Base-by-base conservation (phyloP, 2,113 vertebrate genomes). In the Trematocara unimaculatum region DNA sequence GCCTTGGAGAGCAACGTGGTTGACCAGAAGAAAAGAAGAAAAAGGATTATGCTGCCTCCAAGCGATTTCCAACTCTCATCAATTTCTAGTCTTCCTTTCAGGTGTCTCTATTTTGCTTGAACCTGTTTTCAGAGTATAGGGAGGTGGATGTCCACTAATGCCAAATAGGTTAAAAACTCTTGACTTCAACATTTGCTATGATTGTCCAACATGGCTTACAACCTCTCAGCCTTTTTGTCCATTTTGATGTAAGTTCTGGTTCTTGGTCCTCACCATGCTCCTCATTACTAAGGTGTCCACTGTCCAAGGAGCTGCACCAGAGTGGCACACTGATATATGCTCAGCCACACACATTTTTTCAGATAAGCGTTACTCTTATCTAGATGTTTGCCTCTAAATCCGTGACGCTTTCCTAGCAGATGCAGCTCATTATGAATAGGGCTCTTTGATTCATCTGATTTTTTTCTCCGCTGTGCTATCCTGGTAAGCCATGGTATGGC, bases 21-120 rank as follows among this genome's bases (percentile, higher is more conserved):
- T 72, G 6, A 67, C 10, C 60, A 38, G 60, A 64, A 64, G 60
- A 38, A 64, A 64, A 38, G 33, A 38, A 67, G 62, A 67, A 67
- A 8, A 38, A 38, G 1, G 11, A 67, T 38, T 38, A 67, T 67
- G 62, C 38, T 72, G 64, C 64, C 64, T 45, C 13, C 13, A 45
- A 23, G 64, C 1, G 0, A 42, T 42, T 14, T 72, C 38, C 38
- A 72, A 72, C n/a, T 70, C n/a, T 70, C 38, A 70, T 45, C 38
- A 45, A 6, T 72, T 42, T 26, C 23, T 9, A 60, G 54, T 8
- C 26, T 47, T 20, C 38, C 79, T 81, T 45, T 15, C 55, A 13
- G 10, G 1, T 26, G 35, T 35, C 53, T 56, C 20, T 18, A 13
- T 58, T 17, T 2, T 45, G 20, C 0, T 40, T 35, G 18, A 29